Conservation (phyloP, 2,113 vertebrate species). For the Probosciger aterrimus region DNA sequence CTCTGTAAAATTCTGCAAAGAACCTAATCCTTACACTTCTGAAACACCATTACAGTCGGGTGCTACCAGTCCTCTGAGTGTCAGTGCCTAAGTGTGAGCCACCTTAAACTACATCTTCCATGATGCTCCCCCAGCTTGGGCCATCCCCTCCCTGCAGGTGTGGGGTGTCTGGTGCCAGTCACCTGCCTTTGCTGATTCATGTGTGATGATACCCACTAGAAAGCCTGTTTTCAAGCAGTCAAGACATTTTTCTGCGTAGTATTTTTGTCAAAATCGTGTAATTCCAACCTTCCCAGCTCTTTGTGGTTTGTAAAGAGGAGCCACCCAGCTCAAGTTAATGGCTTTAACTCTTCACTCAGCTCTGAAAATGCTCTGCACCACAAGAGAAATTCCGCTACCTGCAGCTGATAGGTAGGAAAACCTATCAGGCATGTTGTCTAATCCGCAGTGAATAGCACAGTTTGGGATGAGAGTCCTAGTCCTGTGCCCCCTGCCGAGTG, state of each 20-base stretch:
- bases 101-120: neutral
- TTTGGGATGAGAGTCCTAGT: neutral
- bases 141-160: neutral
- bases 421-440: neutral
- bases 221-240: neutral
- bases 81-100: neutral
- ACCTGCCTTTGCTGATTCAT: neutral
- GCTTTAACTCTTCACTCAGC: neutral
- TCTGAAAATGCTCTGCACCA: neutral
- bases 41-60: neutral
- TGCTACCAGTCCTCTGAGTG: neutral
- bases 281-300: neutral
- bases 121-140: neutral
- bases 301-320: neutral
- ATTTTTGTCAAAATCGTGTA: neutral
- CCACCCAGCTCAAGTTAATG: no score
- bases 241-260: neutral
- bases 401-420: neutral
- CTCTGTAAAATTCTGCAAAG: neutral
- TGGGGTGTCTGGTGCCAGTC: neutral
- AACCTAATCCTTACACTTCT: neutral
- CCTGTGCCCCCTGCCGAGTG: neutral
- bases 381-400: neutral
- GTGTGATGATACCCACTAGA: fast-evolving
- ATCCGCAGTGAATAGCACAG: neutral